Base-by-base conservation (phyloP, 2,888 invertebrate genomes). In the Eupithecia dodoneata region DNA sequence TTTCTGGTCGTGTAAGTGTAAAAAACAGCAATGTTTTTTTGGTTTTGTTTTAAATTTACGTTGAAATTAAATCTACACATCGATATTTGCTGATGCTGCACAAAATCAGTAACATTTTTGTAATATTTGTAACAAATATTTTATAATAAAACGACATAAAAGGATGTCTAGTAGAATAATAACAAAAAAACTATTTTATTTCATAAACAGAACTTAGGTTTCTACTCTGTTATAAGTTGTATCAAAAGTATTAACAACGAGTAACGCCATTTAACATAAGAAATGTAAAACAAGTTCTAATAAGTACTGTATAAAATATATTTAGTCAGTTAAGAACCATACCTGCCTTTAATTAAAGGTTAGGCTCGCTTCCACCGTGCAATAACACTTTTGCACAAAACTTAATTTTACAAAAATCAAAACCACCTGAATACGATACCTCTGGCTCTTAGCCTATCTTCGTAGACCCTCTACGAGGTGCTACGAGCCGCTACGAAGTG, bases 381-480 rank as follows among this genome's bases (percentile, higher is more conserved):
- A 30, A 30, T 30, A 30, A 30, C 30, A 30, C 30, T 30, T 30
- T 30, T 30, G 30, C 30, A 30, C 1, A 30, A 30, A 30, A 30
- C 30, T 30, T 30, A 30, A 30, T 30, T 30, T 30, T 30, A 30
- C 1, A 65, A 63, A 30, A 41, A 66, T 30, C 15, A 66, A 5
- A 66, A 66, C 13, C 15, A 66, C 15, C 5, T 41, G 2, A 63
- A 30, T 1, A 18, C 0, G 3, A 2, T 10, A n/a, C 18, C 52
- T 10, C 52, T 41, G 2, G 30, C 77, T 72, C 52, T 30, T 69
- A 7, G 42, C 3, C 77, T 74, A 74, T 30, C 44, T 45, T 42
- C 72, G 76, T 80, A 80, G 81, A 83, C 75, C 44, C 74, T 59
- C 81, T 81, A 81, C 80, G 79, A 75, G 66, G 9, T 49, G 71